These are phyloP conservation scores for Oreamnos americanus DNA, from an alignment of 2,113 vertebrate species.

Conservation along the genomic window DNA sequence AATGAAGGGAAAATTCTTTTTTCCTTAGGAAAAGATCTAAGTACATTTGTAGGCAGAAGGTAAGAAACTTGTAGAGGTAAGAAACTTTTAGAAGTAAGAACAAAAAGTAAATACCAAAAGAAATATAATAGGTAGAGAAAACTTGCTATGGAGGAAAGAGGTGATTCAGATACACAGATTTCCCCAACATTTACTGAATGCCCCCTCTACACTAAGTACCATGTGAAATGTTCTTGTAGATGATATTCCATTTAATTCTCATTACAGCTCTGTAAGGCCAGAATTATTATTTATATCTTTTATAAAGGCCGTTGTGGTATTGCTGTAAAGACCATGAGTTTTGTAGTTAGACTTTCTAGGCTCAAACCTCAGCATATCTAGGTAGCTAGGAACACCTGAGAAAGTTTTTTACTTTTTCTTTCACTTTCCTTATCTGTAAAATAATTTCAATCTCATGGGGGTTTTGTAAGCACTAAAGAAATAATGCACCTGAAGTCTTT, in stretches of 20 bases:
- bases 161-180: not conserved
- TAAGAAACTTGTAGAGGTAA: not conserved
- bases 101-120: not conserved
- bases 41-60: not conserved
- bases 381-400: not conserved
- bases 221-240: not conserved
- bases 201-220: not conserved
- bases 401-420: not conserved
- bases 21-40: not conserved
- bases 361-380: not conserved
- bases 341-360: not conserved
- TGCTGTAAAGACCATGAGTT: not conserved
- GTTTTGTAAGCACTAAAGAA: not conserved
- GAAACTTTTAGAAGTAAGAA: not conserved
- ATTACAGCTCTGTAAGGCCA: not conserved
- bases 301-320: not conserved
- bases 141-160: no score
- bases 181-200: not conserved
- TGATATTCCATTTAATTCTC: not conserved
- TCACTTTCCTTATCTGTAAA: not conserved
- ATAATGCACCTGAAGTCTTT: not conserved
- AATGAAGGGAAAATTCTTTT: not conserved
- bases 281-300: not conserved
- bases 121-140: not conserved
- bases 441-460: not conserved